Base-by-base conservation (phyloP, 1,140 invertebrate genomes). In the Lineus longissimus region DNA sequence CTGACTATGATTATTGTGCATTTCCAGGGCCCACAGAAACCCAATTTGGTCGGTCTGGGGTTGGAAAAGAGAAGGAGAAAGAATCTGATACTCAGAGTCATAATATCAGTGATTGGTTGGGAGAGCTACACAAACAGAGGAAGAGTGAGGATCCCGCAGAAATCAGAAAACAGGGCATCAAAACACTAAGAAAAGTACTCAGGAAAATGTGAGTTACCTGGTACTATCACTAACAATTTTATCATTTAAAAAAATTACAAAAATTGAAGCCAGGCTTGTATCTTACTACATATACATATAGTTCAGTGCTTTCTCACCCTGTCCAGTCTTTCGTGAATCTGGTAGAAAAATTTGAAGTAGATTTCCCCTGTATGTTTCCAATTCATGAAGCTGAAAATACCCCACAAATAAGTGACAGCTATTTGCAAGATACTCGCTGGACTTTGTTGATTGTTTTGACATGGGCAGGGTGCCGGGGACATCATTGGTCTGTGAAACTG, bases 61-160 rank as follows among this genome's bases (percentile, higher is more conserved):
- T n/a, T 13, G 25, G 23, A 61, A 61, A 43, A 64, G n/a, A 19
- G 17, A 30, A 40, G 47, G 40, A 17, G 27, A 31, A n/a, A 33
- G 29, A 55, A 4, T 0, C 1, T 2, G 60, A 55, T 4, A 45
- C 23, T 31, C 19, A 51, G 51, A 72, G 76, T 9, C 72, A 79
- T 63, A 70, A 79, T 56, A 74, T 79, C 36, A 63, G 72, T 55
- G 73, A 79, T 62, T 76, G 78, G 60, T 68, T 78, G 41, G 70
- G 69, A 15, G 47, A 72, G 51, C 61, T 77, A 2, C 76, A 75
- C 56, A 77, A 73, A 67, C 70, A 74, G 56, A 66, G 72, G 17
- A 73, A 73, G 63, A 76, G 67, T 54, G 73, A 76, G 59, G 71
- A 76, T 54, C 75, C 71, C 4, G 59, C 68, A 31, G 65, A 68